A percentile compares a stretch with the other conserved stretches of the same genome.
Conservation (phyloP, 2,888 invertebrate genomes). For the Drosophila paracracens region DNA sequence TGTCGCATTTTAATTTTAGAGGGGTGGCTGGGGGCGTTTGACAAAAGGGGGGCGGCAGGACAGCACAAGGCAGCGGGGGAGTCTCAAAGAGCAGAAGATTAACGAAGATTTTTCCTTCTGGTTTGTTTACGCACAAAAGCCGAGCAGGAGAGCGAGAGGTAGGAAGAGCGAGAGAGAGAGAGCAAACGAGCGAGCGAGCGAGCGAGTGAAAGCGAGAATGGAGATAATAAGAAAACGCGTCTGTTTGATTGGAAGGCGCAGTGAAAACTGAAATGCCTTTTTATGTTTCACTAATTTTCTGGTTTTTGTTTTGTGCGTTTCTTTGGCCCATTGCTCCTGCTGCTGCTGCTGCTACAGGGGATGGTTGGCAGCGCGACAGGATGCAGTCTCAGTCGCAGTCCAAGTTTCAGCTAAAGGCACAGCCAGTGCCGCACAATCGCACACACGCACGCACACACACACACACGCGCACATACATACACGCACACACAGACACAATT, state of each 20-base stretch:
- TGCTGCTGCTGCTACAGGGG: conserved; percentile 49
- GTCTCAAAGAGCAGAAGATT: not conserved
- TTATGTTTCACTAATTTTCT: conserved; percentile 55
- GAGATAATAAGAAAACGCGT: conserved; percentile 50
- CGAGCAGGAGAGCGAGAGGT: not conserved
- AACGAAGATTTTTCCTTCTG: not conserved
- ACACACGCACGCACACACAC: conserved; percentile 22
- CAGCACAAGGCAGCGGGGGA: not conserved
- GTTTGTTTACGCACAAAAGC: not conserved
- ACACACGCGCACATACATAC: not conserved
- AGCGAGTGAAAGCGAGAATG: not conserved
- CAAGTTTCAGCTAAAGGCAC: conserved; percentile 15
- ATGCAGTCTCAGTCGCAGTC: conserved; percentile 55
- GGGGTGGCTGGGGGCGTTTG: not conserved
- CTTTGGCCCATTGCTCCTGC: conserved; percentile 22
- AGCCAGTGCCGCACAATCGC: conserved; percentile 38
- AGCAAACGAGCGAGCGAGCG: not conserved
- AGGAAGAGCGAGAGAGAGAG: not conserved
- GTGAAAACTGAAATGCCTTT: conserved; percentile 74
- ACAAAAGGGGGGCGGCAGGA: not conserved
- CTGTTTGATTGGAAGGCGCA: conserved; percentile 67
- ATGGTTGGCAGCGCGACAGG: conserved; percentile 54
- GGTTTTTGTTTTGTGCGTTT: conserved; percentile 55
- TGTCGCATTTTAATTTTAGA: not conserved
- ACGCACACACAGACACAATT: conserved; percentile 43